Conservation (phyloP, 1,140 invertebrate genomes). For the Drosophila subobscura region DNA sequence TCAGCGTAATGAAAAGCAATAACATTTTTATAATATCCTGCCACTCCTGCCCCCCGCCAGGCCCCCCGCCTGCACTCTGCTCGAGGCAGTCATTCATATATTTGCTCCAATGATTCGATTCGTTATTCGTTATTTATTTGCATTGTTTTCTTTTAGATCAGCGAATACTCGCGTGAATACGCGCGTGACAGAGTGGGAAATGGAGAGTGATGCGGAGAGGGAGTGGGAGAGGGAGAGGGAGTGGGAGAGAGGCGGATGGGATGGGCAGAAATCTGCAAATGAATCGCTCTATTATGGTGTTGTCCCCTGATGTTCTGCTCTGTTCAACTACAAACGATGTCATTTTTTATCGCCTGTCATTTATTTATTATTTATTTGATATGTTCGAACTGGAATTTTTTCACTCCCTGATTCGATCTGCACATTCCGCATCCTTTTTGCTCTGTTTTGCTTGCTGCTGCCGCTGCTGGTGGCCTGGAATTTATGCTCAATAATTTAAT, state of each 20-base stretch:
- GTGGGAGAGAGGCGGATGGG: background rate
- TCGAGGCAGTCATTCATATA: slow-evolving; percentile 52
- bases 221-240: too few relatives aligned
- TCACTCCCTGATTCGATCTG: slow-evolving; percentile 25
- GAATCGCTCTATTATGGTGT: slow-evolving; percentile 67
- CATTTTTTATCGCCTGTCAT: slow-evolving; percentile 65
- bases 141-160: slow-evolving; percentile 16
- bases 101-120: slow-evolving; percentile 57
- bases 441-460: slow-evolving; percentile 27
- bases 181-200: slow-evolving; percentile 15
- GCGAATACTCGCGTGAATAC: slow-evolving; percentile 25
- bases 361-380: slow-evolving; percentile 75
- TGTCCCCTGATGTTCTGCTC: slow-evolving; percentile 28
- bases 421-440: slow-evolving; percentile 29
- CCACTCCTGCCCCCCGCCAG: background rate
- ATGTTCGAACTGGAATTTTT: slow-evolving; percentile 51
- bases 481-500: slow-evolving; percentile 75
- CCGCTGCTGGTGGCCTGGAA: slow-evolving; percentile 45
- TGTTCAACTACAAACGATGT: slow-evolving; percentile 50
- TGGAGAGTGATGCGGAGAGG: background rate
- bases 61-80: slow-evolving; percentile 23
- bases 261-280: slow-evolving; percentile 54
- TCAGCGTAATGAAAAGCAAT: slow-evolving; percentile 62
- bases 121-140: slow-evolving; percentile 41
- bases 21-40: slow-evolving; percentile 63